Base-by-base conservation (phyloP, 1,140 invertebrate species). In the Teleopsis dalmanni region DNA sequence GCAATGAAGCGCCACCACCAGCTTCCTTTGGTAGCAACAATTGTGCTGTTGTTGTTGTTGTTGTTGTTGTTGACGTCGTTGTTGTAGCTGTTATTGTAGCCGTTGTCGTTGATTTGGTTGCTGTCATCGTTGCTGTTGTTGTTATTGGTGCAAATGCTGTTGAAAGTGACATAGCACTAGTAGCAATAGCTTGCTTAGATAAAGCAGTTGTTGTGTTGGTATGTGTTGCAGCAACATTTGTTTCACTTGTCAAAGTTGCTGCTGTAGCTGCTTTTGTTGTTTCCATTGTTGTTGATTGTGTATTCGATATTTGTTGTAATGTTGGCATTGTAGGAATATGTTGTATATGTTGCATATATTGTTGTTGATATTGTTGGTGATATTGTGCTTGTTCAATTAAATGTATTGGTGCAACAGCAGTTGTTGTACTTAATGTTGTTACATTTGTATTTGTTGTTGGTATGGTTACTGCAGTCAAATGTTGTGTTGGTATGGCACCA, bases 1-100 rank as follows among this genome's bases (percentile, higher is more conserved):
- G 62, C 16, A 51, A 23, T 10, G 49, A 51, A 14, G 46, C 43
- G n/a, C 42, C 48, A 14, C 22, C 44, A n/a, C 35, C 34, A 7
- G 52, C 48, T 18, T 53, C 52, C 25, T 50, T 19, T 36, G 45
- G 49, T 10, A 51, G 10, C 13, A 51, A 18, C 11, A 50, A 37
- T 29, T 33, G 40, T 56, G 58, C 8, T 58, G 56, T 2, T 61
- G 60, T 2, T 62, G 61, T 13, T 41, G 38, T 5, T 47, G 49
- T 13, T 4, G 14, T 5, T 10, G 27, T 6, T 29, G 14, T 13
- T 6, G 36, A n/a, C 33, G 45, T 6, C 16, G 37, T 19, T 22
- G 34, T 8, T 64, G 60, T 11, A 42, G 50, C 26, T 44, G 48
- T 10, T 37, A 33, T 11, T 18, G 34, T 22, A 18, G 21, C 4